A percentile compares a stretch with the other conserved stretches of the same genome.
These are phyloP conservation scores for Machaerirhynchus nigripectus DNA, from an alignment of 2,113 vertebrate genomes.

Conservation along the genomic window DNA sequence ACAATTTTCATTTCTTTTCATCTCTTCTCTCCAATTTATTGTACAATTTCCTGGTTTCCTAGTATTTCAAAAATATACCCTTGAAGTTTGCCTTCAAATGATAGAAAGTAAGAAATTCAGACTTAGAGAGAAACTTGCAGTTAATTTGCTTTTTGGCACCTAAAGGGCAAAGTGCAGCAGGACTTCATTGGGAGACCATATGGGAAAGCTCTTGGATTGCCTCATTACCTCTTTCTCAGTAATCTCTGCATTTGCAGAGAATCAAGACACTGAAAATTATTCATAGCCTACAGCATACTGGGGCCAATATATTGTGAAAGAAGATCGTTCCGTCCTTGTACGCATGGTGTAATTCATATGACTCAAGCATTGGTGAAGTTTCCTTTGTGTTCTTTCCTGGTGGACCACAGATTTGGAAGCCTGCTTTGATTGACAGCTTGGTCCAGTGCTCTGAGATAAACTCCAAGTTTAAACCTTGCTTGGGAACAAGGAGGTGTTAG, in stretches of 20 bases:
- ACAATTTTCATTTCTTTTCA: background rate
- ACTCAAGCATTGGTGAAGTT: background rate
- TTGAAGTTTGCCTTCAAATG: background rate
- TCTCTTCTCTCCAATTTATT: background rate
- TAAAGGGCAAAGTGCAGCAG: background rate
- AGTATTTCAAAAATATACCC: background rate
- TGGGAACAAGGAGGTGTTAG: background rate
- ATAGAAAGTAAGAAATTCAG: background rate
- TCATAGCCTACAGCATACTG: background rate
- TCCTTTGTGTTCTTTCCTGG: background rate
- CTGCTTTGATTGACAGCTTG: background rate
- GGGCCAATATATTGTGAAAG: background rate
- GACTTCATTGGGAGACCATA: background rate
- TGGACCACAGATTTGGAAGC: background rate
- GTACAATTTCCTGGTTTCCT: conserved; percentile 13
- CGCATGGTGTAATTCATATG: background rate
- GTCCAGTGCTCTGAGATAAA: background rate
- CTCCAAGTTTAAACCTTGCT: background rate
- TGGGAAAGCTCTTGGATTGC: background rate
- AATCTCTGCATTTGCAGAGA: background rate
- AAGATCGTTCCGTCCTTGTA: background rate
- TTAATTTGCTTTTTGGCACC: background rate
- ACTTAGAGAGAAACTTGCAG: background rate
- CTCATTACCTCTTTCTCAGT: background rate
- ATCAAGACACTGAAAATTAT: background rate